These are phyloP conservation scores for Idaea biselata DNA, from an alignment of 2,888 invertebrate genomes.

Conservation along the genomic window DNA sequence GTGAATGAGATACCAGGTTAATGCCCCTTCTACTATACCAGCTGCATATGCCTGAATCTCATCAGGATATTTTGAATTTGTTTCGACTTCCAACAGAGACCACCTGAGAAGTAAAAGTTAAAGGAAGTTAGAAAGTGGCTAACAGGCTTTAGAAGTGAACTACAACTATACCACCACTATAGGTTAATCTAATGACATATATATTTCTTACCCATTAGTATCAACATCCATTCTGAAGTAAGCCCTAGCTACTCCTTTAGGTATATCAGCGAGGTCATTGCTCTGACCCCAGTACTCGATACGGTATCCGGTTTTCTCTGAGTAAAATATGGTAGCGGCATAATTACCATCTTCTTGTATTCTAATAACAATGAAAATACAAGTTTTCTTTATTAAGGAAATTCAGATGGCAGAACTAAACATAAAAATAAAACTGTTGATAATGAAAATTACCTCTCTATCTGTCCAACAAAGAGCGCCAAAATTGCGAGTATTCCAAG, in stretches of 20 bases:
- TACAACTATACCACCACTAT: too few relatives aligned
- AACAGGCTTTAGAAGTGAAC: too few relatives aligned
- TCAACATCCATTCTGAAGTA: constrained; percentile 88
- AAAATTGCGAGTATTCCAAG: constrained; percentile 85
- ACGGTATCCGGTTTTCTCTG: constrained; percentile 84
- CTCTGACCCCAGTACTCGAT: constrained; percentile 90
- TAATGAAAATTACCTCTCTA: constrained; percentile 78
- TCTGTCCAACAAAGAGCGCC: constrained; percentile 85
- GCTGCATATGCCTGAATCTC: constrained; percentile 92
- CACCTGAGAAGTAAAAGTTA: constrained; percentile 78
- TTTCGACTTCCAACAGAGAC: constrained; percentile 90
- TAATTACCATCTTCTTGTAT: constrained; percentile 87
- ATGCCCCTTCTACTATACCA: constrained; percentile 90
- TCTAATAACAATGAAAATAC: constrained; percentile 45
- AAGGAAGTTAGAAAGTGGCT: background rate
- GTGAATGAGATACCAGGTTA: constrained; percentile 90
- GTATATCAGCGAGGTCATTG: constrained; percentile 83
- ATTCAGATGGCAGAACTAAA: background rate
- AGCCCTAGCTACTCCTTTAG: constrained; percentile 86
- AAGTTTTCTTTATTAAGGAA: background rate
- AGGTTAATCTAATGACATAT: background rate
- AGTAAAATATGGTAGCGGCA: constrained; percentile 86
- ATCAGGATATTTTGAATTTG: constrained; percentile 86
- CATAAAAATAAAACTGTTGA: constrained; percentile 1
- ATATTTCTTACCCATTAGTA: constrained; percentile 83